Evolutionary conservation across 2,888 invertebrate genomes (phyloP), one percentile per base, ranked within the genome.

Genomic region (Protophormia terraenovae): DNA sequence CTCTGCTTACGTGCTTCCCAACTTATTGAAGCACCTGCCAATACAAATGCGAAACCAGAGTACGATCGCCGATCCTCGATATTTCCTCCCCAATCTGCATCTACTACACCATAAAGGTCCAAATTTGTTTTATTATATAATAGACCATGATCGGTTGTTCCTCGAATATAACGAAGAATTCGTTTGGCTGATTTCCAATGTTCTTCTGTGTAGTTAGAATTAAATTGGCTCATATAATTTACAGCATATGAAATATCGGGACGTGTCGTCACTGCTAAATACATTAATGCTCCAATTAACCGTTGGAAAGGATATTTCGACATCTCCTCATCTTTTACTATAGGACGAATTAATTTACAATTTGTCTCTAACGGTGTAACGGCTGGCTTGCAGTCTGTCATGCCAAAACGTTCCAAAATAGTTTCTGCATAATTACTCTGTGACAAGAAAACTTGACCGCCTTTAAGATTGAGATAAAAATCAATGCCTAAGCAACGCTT

Each of bases 1-100:
- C n/a, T n/a, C n/a, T n/a, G n/a, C n/a, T n/a, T n/a, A n/a, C n/a
- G 84, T 19, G 84, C 81, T 22, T 88, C 84, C 86, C 87, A 88
- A 32, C 84, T 86, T 8, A 88, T 78, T 5, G 80, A 82, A 8
- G 79, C 60, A 16, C 79, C 84, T 4, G 64, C 62, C 29, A 87
- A 29, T 29, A 79, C 75, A 14, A 88, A 88, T 10, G 81, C 83
- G 16, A 76, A 87, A 14, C 87, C 88, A 0, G 86, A 78, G 19
- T 87, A 88, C 1, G 86, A 89, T 29, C 79, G 60, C 7, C 88
- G 55, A 14, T 88, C 86, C 4, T 38, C 55, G 0, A 82, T 7
- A 4, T 86, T 84, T 24, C 32, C 78, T 6, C 84, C 88, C 87
- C 87, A 88, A 22, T 87, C 87, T 3, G 87, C 88, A 41, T 87